phyloP scores from a whole-genome alignment of 2,888 invertebrate genomes.

The Phyllotreta striolata region DNA sequence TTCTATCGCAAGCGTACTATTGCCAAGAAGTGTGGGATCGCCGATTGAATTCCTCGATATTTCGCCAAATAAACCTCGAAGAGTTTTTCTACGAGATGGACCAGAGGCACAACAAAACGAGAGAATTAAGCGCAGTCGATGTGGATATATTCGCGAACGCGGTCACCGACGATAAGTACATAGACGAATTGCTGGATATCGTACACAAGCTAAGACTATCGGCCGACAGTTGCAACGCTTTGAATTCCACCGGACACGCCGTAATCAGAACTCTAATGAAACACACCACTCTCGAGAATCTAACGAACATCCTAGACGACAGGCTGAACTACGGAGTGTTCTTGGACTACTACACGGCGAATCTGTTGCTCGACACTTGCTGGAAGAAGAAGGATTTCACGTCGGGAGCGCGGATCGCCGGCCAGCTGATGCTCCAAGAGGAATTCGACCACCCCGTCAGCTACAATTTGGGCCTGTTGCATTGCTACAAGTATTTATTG shows the following conservation, averaged over 20 bases:
- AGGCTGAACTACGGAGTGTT: constrained; percentile 90
- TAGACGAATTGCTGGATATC: constrained; percentile 78
- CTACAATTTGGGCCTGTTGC: constrained; percentile 73
- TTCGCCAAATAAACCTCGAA: constrained; percentile 69
- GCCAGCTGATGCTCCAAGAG: constrained; percentile 88
- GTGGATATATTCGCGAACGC: constrained; percentile 83
- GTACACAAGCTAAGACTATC: constrained; percentile 76
- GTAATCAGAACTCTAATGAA: constrained; percentile 70
- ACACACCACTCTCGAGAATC: constrained; percentile 67
- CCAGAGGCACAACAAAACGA: constrained; percentile 69
- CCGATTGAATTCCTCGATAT: constrained; percentile 68
- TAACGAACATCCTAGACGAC: constrained; percentile 79
- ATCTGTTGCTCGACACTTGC: constrained; percentile 81
- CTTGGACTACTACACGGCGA: constrained; percentile 81
- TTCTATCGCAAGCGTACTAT: constrained; percentile 76
- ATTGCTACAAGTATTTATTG: constrained; percentile 76
- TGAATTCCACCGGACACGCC: constrained; percentile 86
- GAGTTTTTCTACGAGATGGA: constrained; percentile 77
- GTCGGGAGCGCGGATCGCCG: constrained; percentile 79
- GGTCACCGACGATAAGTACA: constrained; percentile 65
- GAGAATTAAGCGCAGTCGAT: constrained; percentile 78
- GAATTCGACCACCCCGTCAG: constrained; percentile 78
- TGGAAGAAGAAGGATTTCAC: constrained; percentile 73
- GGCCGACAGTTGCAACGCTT: constrained; percentile 72
- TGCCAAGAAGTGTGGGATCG: constrained; percentile 77